A percentile compares a stretch with the other conserved stretches of the same genome.
Evolutionary conservation across 2,888 invertebrate species (phyloP).

Genomic region (Bibio marci): DNA sequence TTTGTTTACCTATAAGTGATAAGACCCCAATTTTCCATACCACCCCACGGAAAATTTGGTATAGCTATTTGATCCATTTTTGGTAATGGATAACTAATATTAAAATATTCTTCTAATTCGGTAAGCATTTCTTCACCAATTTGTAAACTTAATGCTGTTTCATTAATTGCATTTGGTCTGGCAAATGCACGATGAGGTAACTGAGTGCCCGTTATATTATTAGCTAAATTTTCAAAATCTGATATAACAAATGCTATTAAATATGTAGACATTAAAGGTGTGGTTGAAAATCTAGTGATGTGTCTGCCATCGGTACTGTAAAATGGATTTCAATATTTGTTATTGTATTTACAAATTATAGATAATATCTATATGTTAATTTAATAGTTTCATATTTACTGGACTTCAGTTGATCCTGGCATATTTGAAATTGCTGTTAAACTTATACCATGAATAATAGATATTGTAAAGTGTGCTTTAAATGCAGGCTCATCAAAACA

Average conservation of each 20-base stretch:
- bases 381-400: background rate
- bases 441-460: constrained; percentile 19
- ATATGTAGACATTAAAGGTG: background rate
- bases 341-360: background rate
- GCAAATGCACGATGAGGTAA: background rate
- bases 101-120: background rate
- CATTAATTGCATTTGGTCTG: background rate
- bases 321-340: too few relatives aligned
- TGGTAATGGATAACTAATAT: background rate
- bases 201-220: background rate
- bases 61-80: background rate
- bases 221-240: background rate
- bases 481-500: constrained; percentile 50
- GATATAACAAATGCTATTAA: background rate
- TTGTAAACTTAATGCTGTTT: background rate
- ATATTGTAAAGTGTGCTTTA: constrained; percentile 42
- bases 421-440: background rate
- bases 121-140: background rate
- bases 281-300: background rate
- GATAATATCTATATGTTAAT: background rate
- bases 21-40: background rate
- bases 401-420: background rate
- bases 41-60: background rate
- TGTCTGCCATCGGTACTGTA: background rate
- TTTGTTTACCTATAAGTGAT: background rate